Base-by-base conservation (phyloP, 2,888 invertebrate species). In the Orchestes rusci region DNA sequence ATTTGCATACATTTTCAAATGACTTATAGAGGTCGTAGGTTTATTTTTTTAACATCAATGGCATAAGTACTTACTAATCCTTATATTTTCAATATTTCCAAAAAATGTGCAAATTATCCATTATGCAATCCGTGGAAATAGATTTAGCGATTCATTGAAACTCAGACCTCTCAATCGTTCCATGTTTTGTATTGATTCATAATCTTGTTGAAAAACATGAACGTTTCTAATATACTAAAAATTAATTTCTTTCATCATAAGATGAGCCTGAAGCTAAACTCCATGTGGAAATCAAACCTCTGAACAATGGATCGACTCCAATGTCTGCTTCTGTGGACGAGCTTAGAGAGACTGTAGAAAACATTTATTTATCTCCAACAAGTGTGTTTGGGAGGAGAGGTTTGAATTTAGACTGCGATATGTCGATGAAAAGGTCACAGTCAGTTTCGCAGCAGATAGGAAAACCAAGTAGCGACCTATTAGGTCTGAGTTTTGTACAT, bases 321-420 rank as follows among this genome's bases (percentile, higher is more conserved):
- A 87, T 90, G 78, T 89, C 92, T 50, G 92, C 92, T n/a, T 94
- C 92, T 68, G 92, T 94, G 8, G 94, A 94, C 69, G 94, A 94
- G 66, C 74, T 95, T 15, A 75, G 91, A 58, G 91, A 90, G 16
- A 93, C 93, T 27, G 88, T 94, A 38, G 93, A 90, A 67, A 92
- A 88, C 68, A 77, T 95, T 50, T 87, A 92, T 20, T 64, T 87
- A 39, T 86, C 86, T 39, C 87, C 89, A 52, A 77, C 84, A 38
- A 84, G 84, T 18, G 77, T 63, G 39, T 62, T 75, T 62, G 73
- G 76, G 36, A 74, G 84, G 52, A 74, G 84, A 53, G 80, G 82
- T 23, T 82, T 84, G 1, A 81, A 79, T 59, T 73, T 79, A 17
- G 46, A 46, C 16, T 29, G 37, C 15, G 50, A 51, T 23, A 36